Evolutionary conservation across 2,797 vertebrate species (phyloP).

Genomic region (Meda fulgida): DNA sequence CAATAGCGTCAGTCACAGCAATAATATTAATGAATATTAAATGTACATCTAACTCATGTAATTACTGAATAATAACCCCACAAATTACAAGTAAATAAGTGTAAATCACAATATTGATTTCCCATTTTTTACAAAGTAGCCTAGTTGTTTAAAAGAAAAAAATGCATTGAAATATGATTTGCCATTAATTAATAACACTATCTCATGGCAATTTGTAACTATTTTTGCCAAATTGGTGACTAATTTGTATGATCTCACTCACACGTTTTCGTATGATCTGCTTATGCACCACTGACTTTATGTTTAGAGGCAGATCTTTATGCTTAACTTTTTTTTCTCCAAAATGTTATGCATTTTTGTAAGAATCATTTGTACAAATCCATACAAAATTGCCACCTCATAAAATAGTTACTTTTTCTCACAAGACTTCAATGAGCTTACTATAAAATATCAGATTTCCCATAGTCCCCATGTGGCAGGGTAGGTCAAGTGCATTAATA

Average conservation of each 20-base stretch:
- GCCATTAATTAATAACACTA: not conserved
- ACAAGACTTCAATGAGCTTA: not conserved
- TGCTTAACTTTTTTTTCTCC: not conserved
- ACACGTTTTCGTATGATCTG: not conserved
- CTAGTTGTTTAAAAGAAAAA: not conserved
- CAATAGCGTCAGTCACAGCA: too few species aligned
- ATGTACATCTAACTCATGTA: not conserved
- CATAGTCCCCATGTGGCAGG: not conserved
- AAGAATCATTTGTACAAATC: not conserved
- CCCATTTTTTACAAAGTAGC: too few species aligned
- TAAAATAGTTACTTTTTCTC: not conserved
- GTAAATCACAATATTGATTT: too few species aligned
- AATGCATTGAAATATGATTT: not conserved
- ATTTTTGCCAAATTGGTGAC: not conserved
- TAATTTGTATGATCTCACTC: not conserved
- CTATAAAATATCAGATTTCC: slow-evolving; percentile 9
- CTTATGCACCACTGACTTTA: not conserved
- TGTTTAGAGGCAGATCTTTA: not conserved
- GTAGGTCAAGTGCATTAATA: not conserved
- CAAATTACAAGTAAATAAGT: not conserved
- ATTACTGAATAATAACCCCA: not conserved
- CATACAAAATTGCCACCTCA: not conserved
- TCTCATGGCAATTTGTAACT: not conserved
- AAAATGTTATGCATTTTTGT: not conserved
- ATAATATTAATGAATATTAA: too few species aligned